Percentiles rank a stretch among this genome's conserved stretches.
These are phyloP conservation scores for Thalassarche chlororhynchos DNA, from an alignment of 2,113 vertebrate genomes.

Conservation along the genomic window DNA sequence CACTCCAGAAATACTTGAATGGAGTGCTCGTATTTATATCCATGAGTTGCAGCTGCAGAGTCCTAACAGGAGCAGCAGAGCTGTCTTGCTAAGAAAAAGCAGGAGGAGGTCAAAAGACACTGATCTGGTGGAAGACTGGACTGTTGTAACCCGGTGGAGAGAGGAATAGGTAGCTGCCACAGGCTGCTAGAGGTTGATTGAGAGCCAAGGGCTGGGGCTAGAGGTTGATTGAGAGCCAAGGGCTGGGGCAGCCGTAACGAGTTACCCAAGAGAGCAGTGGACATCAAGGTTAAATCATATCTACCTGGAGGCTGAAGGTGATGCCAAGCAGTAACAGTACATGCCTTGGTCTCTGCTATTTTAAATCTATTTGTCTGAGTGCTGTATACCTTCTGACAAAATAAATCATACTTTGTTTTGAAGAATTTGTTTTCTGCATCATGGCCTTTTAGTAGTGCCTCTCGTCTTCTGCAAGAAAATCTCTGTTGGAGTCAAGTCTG, in stretches of 20 bases:
- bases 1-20: not conserved
- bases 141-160: not conserved
- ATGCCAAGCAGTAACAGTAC: not conserved
- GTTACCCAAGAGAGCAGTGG: not conserved
- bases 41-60: not conserved
- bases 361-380: not conserved
- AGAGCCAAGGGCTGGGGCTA: not conserved
- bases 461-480: not conserved
- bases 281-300: not conserved
- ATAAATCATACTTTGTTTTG: not conserved
- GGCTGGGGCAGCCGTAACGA: not conserved
- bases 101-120: not conserved
- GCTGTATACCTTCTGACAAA: not conserved
- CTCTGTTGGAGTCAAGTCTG: not conserved
- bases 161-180: not conserved
- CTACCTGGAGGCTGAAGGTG: not conserved
- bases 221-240: not conserved
- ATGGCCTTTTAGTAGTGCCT: not conserved
- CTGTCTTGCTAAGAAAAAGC: not conserved
- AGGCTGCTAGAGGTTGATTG: not conserved
- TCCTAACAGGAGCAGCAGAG: not conserved
- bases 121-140: not conserved
- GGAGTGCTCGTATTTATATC: not conserved
- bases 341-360: not conserved
- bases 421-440: constrained; percentile 18